These are phyloP conservation scores for Cosmia pyralina DNA, from an alignment of 2,888 invertebrate species.

Conservation along the genomic window DNA sequence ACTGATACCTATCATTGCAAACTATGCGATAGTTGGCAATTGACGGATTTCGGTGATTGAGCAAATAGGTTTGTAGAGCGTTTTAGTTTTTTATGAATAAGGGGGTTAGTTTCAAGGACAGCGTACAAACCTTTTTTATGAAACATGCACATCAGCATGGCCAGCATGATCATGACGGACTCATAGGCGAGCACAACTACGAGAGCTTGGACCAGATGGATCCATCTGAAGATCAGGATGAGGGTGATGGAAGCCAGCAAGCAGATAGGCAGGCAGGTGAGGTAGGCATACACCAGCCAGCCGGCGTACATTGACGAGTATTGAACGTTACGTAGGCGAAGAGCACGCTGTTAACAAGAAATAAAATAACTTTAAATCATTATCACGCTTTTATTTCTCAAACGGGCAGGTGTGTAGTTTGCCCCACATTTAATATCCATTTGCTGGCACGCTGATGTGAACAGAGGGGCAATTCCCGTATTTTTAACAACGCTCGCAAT, in stretches of 20 bases:
- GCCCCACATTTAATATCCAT: not conserved
- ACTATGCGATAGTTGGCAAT: too few species aligned
- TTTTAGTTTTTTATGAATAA: too few species aligned
- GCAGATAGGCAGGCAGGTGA: slow-evolving; percentile 80
- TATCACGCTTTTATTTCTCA: not conserved
- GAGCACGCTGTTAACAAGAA: slow-evolving; percentile 72
- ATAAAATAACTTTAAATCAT: not conserved
- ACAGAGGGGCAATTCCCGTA: too few species aligned
- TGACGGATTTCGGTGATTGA: too few species aligned
- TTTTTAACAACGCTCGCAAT: too few species aligned
- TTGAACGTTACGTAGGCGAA: slow-evolving; percentile 79
- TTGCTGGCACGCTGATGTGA: too few species aligned
- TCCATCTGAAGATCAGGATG: slow-evolving; percentile 84
- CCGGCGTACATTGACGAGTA: slow-evolving; percentile 79
- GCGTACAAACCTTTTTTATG: slow-evolving; percentile 74
- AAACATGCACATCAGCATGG: slow-evolving; percentile 84
- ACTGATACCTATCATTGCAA: too few species aligned
- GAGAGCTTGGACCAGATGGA: slow-evolving; percentile 78
- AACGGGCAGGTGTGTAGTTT: too few species aligned
- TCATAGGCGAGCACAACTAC: slow-evolving; percentile 76
- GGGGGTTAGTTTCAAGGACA: not conserved
- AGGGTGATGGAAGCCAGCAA: slow-evolving; percentile 77
- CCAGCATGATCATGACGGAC: slow-evolving; percentile 81
- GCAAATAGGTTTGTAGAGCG: too few species aligned
- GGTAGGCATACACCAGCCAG: slow-evolving; percentile 79